Conservation (phyloP, 2,797 vertebrate species). For the Sebastes ruberrimus region DNA sequence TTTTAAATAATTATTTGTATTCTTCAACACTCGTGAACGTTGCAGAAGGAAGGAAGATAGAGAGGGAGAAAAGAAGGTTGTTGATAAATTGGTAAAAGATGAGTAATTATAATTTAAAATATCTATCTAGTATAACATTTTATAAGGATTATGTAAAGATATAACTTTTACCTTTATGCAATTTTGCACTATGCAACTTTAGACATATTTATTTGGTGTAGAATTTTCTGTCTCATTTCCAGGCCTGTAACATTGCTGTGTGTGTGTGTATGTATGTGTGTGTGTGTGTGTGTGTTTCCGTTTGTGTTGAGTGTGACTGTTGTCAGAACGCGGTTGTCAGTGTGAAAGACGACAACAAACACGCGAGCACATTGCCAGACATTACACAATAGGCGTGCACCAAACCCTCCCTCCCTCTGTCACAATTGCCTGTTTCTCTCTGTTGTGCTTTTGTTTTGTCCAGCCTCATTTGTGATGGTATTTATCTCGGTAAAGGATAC, state of each 20-base stretch:
- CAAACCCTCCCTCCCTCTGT: constrained; percentile 44
- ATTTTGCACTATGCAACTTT: background rate
- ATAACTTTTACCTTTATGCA: background rate
- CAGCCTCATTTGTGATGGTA: constrained; percentile 74
- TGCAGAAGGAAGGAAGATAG: background rate
- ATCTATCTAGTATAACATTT: background rate
- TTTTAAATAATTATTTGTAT: background rate
- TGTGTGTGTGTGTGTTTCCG: background rate
- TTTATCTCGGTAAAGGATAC: constrained; percentile 72
- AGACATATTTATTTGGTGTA: background rate
- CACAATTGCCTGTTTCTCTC: constrained; percentile 63
- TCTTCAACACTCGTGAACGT: background rate
- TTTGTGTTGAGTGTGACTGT: background rate
- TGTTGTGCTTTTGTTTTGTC: constrained; percentile 73
- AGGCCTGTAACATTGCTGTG: background rate
- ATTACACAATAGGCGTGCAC: constrained; percentile 66
- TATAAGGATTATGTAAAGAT: background rate
- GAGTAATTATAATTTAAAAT: background rate
- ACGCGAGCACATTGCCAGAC: constrained; percentile 57
- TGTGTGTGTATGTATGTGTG: background rate
- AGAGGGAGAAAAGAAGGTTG: background rate
- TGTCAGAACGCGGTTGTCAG: constrained; percentile 50
- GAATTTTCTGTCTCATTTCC: background rate
- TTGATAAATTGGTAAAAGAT: background rate
- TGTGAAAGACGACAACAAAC: constrained; percentile 63